Conservation (phyloP, 2,888 invertebrate species). For the Athetis lepigone region DNA sequence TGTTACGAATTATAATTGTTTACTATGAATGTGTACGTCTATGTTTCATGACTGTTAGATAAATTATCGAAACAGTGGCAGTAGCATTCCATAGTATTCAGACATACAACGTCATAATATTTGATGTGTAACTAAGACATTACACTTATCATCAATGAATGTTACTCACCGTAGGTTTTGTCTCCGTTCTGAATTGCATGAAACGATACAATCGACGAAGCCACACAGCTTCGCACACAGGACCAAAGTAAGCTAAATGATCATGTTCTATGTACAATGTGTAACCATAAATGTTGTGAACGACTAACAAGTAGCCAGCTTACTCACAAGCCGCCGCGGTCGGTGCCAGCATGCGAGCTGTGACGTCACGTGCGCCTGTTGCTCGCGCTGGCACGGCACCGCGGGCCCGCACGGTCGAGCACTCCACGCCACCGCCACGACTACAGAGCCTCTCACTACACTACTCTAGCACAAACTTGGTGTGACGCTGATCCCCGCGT, state of each 20-base stretch:
- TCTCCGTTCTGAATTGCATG: slow-evolving; percentile 51
- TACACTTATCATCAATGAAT: slow-evolving; percentile 42
- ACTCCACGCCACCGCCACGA: slow-evolving; percentile 76
- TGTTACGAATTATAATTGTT: slow-evolving; percentile 19
- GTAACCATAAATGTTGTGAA: slow-evolving; percentile 77
- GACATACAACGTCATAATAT: slow-evolving; percentile 8
- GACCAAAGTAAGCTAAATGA: slow-evolving; percentile 79
- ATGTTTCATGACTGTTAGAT: background rate
- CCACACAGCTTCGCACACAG: slow-evolving; percentile 70
- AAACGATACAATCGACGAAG: slow-evolving; percentile 60
- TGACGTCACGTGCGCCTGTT: slow-evolving; percentile 71
- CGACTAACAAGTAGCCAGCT: slow-evolving; percentile 85
- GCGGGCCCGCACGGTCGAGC: slow-evolving; percentile 50
- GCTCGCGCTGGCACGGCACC: slow-evolving; percentile 65
- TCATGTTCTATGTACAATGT: slow-evolving; percentile 65
- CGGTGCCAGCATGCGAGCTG: slow-evolving; percentile 81
- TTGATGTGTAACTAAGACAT: slow-evolving; percentile 26
- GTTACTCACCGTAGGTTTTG: slow-evolving; percentile 46
- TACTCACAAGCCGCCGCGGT: slow-evolving; percentile 82
- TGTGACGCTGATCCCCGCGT: slow-evolving; percentile 81
- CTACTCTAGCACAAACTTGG: slow-evolving; percentile 80
- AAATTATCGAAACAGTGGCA: slow-evolving; percentile 8
- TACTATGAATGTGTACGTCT: slow-evolving; percentile 9
- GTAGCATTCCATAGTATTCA: background rate
- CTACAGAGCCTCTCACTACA: slow-evolving; percentile 78